Evolutionary conservation across 2,888 invertebrate species (phyloP), one percentile per base, ranked within the genome.

Genomic region (Saturnia pavonia): DNA sequence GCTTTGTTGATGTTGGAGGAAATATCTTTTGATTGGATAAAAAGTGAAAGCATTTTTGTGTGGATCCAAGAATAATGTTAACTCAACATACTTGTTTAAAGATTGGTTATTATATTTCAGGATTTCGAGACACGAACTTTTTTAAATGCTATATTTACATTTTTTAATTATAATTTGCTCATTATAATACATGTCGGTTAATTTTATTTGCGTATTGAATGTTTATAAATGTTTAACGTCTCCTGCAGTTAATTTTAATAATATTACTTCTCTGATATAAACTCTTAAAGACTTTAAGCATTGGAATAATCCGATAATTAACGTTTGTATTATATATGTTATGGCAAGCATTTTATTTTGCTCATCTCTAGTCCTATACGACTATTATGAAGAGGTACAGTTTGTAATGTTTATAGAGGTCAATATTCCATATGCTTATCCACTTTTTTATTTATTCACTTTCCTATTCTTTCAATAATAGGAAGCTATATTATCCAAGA

Each of bases 31-130:
- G 8, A 65, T 40, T 40, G n/a, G 19, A 40, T 65, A 40, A 65
- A 27, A 65, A 65, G 40, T 65, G 65, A 65, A 65, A 65, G 65
- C 40, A 40, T 65, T 65, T 65, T 40, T 40, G 22, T n/a, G 22
- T 7, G 9, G 1, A 22, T 54, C 22, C 22, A 54, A 11, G n/a
- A 54, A 54, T 8, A 9, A 22, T 22, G 0, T 22, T 54, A 54
- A 54, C 34, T 34, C 34, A 6, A 34, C n/a, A 22, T 54, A 54
- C 11, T 51, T 51, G 51, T n/a, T n/a, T 51, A n/a, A n/a, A n/a
- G 51, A 4, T n/a, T n/a, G 8, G n/a, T n/a, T n/a, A 8, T 48
- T 54, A 9, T n/a, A 22, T 22, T 22, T 22, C 22, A 9, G 1
- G 54, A 54, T 54, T 54, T 54, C 22, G 54, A 54, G 54, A 54